phyloP scores from a whole-genome alignment of 2,113 vertebrate species.

The Dromiciops gliroides region DNA sequence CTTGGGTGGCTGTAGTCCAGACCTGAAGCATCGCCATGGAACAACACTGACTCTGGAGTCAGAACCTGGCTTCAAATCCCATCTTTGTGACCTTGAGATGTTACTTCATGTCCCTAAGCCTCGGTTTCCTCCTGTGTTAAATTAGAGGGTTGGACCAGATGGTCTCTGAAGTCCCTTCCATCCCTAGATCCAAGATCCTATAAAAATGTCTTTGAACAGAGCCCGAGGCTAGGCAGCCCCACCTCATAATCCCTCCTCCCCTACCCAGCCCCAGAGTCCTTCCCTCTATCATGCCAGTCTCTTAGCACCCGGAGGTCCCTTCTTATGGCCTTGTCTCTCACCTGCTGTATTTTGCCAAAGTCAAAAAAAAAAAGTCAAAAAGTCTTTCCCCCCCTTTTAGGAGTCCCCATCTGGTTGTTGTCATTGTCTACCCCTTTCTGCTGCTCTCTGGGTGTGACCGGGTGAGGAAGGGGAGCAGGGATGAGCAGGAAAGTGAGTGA shows the following conservation, averaged over 20 bases:
- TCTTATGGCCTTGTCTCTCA: background rate
- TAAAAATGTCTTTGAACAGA: background rate
- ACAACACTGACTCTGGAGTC: background rate
- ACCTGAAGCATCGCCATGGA: background rate
- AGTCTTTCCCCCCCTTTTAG: too few relatives aligned
- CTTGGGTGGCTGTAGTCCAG: background rate
- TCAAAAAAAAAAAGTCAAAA: too few relatives aligned
- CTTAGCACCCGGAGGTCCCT: constrained; percentile 8
- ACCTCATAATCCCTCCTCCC: background rate
- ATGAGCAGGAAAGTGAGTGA: background rate
- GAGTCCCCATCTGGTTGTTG: background rate
- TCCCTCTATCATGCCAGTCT: background rate
- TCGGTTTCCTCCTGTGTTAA: background rate
- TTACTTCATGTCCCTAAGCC: background rate
- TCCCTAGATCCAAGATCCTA: background rate
- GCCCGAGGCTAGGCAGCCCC: background rate
- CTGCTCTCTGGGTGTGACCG: background rate
- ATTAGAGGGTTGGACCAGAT: background rate
- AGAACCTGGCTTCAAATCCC: too few relatives aligned
- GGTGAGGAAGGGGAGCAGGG: background rate
- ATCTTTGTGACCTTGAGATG: background rate
- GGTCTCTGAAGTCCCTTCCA: background rate
- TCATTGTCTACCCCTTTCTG: too few relatives aligned
- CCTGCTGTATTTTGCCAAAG: background rate
- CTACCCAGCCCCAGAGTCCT: background rate